Percentiles rank a stretch among this genome's conserved stretches.
phyloP scores from a whole-genome alignment of 2,113 vertebrate genomes.

The Chaenogobius annularis region DNA sequence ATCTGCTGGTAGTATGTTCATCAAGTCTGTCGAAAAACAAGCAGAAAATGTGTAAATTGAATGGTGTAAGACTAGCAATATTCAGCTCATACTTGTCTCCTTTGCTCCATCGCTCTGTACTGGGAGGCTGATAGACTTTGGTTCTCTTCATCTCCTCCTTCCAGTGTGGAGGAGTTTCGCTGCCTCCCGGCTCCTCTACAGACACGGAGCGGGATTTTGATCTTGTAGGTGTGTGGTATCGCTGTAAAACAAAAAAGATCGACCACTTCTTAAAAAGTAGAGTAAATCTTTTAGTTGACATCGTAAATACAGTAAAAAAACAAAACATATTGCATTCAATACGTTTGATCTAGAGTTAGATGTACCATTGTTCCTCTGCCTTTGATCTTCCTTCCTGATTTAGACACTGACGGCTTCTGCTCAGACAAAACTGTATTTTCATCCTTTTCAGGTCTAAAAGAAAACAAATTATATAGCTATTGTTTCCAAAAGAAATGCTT shows the following conservation, averaged over 20 bases:
- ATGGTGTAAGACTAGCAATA: neutral
- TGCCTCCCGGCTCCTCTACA: slow-evolving; percentile 82
- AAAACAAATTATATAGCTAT: neutral
- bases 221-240: slow-evolving; percentile 93
- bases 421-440: slow-evolving; percentile 70
- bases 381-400: slow-evolving; percentile 96
- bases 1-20: slow-evolving; percentile 84
- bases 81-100: slow-evolving; percentile 86
- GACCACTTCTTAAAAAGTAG: neutral
- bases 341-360: slow-evolving; percentile 4
- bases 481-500: neutral
- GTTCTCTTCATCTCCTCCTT: slow-evolving; percentile 95
- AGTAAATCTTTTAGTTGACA: neutral
- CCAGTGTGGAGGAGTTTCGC: slow-evolving; percentile 98
- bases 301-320: neutral
- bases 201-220: slow-evolving; percentile 91
- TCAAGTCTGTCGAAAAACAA: slow-evolving; percentile 77
- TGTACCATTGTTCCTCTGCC: slow-evolving; percentile 96
- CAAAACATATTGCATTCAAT: neutral
- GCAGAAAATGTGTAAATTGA: neutral
- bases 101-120: slow-evolving; percentile 92
- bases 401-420: slow-evolving; percentile 90
- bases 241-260: slow-evolving; percentile 67
- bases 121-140: slow-evolving; percentile 83
- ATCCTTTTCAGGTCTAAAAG: slow-evolving; percentile 81